Conservation (phyloP, 2,888 invertebrate species). For the Trisateles emortualis region DNA sequence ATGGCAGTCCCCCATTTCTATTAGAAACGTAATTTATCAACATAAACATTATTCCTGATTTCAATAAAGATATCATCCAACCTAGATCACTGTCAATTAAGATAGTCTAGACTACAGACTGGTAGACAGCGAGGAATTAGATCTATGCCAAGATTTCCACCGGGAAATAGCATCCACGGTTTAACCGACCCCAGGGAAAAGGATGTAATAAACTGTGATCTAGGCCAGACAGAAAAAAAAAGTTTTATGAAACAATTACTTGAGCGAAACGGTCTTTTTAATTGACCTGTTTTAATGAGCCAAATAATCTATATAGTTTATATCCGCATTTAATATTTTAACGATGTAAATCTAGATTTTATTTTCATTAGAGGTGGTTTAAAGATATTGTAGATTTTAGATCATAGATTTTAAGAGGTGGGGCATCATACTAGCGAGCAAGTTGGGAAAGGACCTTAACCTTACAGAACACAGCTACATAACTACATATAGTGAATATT, state of each 20-base stretch:
- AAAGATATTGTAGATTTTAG: neutral
- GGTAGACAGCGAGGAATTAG: neutral
- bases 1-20: no score
- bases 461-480: no score
- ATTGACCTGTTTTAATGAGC: conserved; percentile 23
- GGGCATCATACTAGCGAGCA: no score
- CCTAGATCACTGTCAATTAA: neutral
- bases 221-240: conserved; percentile 3
- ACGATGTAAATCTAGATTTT: conserved; percentile 30
- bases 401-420: no score
- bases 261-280: conserved; percentile 7
- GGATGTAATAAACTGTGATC: conserved; percentile 4
- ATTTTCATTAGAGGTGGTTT: neutral
- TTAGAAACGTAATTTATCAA: neutral
- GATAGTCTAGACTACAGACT: conserved; percentile 1
- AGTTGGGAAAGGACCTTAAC: no score
- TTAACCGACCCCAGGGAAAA: neutral
- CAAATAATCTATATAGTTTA: conserved; percentile 16
- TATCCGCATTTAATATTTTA: conserved; percentile 15
- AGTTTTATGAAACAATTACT: conserved; percentile 8
- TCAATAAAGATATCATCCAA: neutral
- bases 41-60: neutral
- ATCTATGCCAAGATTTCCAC: neutral
- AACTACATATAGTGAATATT: no score
- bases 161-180: neutral